Base-by-base conservation (phyloP, 2,797 vertebrate genomes). In the Clarias laeviceps region DNA sequence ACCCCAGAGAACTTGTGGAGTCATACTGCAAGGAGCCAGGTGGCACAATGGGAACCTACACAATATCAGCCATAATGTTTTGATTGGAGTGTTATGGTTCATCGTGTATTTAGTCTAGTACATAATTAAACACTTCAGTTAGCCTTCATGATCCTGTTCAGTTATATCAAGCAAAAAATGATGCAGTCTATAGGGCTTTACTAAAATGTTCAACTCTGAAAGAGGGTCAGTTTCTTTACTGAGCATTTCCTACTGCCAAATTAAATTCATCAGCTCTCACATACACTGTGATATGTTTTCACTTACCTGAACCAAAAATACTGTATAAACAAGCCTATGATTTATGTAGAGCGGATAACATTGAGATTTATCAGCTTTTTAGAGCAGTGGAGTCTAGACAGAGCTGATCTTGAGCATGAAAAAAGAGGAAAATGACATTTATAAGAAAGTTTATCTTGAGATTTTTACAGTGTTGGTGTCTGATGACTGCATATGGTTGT, bases 211-310 rank as follows among this genome's bases (percentile, higher is more conserved):
- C 64, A 87, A 84, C 77, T 85, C 83, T 84, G 76, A 85, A 86
- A 83, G 82, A 86, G 84, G 88, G 82, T 89, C 81, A 59, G 88
- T 88, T 87, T 87, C 87, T 86, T 84, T 82, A 80, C 69, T 54
- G 85, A 85, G 70, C 79, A 73, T 84, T 85, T 90, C 88, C 82
- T 84, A 85, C 88, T 76, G 84, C 85, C 68, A 84, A 83, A 77
- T 78, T 85, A 69, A 86, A 89, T 86, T 83, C 77, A 86, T 84
- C 77, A 85, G 78, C 27, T 54, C n/a, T 54, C 5, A 54, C 40
- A 18, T 54, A 27, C 22, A 72, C 69, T n/a, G 45, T 18, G n/a
- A 18, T 85, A 40, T 74, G 78, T 87, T 89, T 83, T 83, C 65
- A 83, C 85, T 81, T 62, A 72, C 37, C 85, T 72, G 61, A 79